These are phyloP conservation scores for Eretmochelys imbricata DNA, from an alignment of 2,113 vertebrate species.

Conservation along the genomic window DNA sequence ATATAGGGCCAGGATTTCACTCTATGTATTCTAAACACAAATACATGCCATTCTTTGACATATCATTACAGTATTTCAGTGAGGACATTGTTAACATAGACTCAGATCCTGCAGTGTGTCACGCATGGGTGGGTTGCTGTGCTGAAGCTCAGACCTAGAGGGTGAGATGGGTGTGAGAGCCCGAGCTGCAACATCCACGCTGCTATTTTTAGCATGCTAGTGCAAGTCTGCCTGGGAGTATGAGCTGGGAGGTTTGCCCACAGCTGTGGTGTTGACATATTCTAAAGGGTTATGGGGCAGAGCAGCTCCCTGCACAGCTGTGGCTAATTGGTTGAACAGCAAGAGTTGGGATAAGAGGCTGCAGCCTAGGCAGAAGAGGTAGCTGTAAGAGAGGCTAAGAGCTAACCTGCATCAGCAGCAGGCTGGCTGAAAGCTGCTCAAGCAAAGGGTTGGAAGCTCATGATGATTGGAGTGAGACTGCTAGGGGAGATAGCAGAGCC, in stretches of 20 bases:
- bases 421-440: background rate
- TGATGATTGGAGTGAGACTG: background rate
- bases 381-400: background rate
- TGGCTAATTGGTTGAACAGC: background rate
- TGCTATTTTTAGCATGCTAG: background rate
- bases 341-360: background rate
- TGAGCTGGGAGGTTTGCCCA: background rate
- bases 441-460: background rate
- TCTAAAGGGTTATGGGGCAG: background rate
- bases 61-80: background rate
- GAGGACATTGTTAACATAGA: background rate
- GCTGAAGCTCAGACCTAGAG: background rate
- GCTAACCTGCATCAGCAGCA: background rate
- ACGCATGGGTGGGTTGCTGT: background rate
- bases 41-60: background rate
- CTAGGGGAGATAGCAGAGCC: background rate
- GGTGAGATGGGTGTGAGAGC: background rate
- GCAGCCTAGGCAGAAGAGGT: background rate
- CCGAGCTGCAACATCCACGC: too few species aligned
- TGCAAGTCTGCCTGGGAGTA: background rate
- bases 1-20: background rate
- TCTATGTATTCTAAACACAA: background rate
- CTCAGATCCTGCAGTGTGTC: background rate
- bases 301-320: background rate
- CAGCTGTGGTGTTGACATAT: too few species aligned